Evolutionary conservation across 2,888 invertebrate genomes (phyloP), one percentile per base, ranked within the genome.

Genomic region (Harpalus rufipes): DNA sequence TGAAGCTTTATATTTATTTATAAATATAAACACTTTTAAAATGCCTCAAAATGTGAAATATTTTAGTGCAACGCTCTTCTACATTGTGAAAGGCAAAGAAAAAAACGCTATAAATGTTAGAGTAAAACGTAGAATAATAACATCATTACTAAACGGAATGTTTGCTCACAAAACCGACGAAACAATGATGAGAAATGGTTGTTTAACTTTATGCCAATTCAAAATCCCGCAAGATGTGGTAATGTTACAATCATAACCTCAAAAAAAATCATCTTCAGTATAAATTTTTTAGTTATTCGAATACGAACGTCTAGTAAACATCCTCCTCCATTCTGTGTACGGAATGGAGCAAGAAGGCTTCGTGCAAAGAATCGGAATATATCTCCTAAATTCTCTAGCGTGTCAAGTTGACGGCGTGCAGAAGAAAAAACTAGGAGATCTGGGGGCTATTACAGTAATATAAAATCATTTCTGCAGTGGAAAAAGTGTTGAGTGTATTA

Each of bases 151-250:
- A 51, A 96, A 97, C 89, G 98, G 96, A 16, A 98, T 98, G 98
- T 96, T 96, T 88, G 93, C 94, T 81, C 97, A 97, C 89, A 93
- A 94, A 86, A 93, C 94, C 44, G 97, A 98, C 89, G 96, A 96
- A 87, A 97, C 97, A 32, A 98, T 99, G 97, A 96, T 99, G 94
- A 93, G 98, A 82, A 99, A 99, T 91, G 98, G 98, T 80, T 98
- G 98, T 91, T 93, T 99, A 85, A 98, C 98, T 0, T 92, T 99
- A 58, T 98, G 98, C 89, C 97, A 98, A 91, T 98, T 98, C 90
- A 96, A 96, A 90, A 97, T 99, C 90, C 99, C 99, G 1, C 94
- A 94, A 87, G 99, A 99, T 93, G 97, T 99, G 91, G 97, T 97
- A 32, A 92, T 51, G 12, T 51, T 51, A 12, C 12, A 51, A 2